A percentile compares a stretch with the other conserved stretches of the same genome.
phyloP scores from a whole-genome alignment of 2,113 vertebrate genomes.

The Ctenomys sociabilis region DNA sequence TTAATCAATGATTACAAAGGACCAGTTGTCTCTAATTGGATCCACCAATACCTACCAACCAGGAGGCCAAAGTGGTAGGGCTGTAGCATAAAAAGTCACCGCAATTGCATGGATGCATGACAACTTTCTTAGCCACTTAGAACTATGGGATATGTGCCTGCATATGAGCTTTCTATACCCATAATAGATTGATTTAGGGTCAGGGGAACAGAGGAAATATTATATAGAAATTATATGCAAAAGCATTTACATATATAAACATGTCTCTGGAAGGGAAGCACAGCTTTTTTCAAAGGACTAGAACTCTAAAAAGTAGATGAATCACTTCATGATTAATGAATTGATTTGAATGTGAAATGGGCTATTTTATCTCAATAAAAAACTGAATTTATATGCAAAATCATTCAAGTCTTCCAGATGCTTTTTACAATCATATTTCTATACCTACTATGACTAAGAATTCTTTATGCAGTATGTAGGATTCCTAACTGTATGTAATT shows the following conservation, averaged over 20 bases:
- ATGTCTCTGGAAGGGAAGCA: not conserved
- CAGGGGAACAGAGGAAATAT: not conserved
- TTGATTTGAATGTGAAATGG: constrained; percentile 17
- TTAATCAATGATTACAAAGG: not conserved
- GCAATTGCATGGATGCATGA: not conserved
- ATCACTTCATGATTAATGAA: not conserved
- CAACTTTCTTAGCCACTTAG: not conserved
- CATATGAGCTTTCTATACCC: not conserved
- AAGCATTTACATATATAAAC: not conserved
- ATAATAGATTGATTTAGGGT: not conserved
- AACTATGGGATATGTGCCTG: not conserved
- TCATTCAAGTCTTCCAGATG: not conserved
- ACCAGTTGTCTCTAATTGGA: not conserved
- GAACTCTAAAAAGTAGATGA: constrained; percentile 16
- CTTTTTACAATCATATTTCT: constrained; percentile 36
- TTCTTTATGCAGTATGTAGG: constrained; percentile 26
- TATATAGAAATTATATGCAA: not conserved
- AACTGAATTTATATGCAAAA: constrained; percentile 34
- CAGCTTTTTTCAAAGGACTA: constrained; percentile 4
- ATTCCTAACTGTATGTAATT: not conserved
- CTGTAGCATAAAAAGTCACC: not conserved
- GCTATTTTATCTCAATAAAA: constrained; percentile 51
- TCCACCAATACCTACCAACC: not conserved
- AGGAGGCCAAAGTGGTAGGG: not conserved
- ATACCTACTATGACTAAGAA: not conserved